Evolutionary conservation across 1,140 invertebrate species (phyloP), one percentile per base, ranked within the genome.

Genomic region (Tribolium madens): DNA sequence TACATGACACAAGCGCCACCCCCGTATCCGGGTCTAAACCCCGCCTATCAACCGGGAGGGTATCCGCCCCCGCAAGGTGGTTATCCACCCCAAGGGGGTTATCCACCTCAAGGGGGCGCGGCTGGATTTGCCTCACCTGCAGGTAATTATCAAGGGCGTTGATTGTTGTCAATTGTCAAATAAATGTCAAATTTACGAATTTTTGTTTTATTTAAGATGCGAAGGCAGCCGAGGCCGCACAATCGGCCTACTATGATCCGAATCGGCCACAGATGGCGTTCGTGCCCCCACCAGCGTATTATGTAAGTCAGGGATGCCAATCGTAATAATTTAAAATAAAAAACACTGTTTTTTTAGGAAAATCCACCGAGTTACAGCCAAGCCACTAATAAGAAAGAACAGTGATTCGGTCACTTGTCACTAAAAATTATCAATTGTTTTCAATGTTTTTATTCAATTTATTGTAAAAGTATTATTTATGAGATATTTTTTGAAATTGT

Each of bases 1-100:
- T 99, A 92, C 83, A 95, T 96, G 90, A 95, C 93, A 5, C 93
- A 96, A 83, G 94, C 92, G 83, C 97, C 97, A n/a, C 97, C 97
- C 72, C 97, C 97, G 0, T 98, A 98, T 88, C 96, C 96, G 50
- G 83, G 84, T 0, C 50, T 80, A 0, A 89, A 87, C 73, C 82
- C 85, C 2, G 48, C 46, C 12, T 75, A 75, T 26, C 78, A 81
- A 15, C 75, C 78, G 13, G 79, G 80, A 53, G 82, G 79, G 21
- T 72, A 78, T 50, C 50, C 76, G 69, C 57, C 72, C 21, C 76
- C 76, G 42, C 31, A 42, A 15, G 84, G 82, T 4, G 78, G 80
- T 64, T 26, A 33, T 12, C 77, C 75, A 21, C 76, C 75, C 14
- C 73, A 75, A 15, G 36, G 26, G 15, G 76, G 53, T 17, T 52